Base-by-base conservation (phyloP, 2,797 vertebrate species). In the Sebastes itinus region DNA sequence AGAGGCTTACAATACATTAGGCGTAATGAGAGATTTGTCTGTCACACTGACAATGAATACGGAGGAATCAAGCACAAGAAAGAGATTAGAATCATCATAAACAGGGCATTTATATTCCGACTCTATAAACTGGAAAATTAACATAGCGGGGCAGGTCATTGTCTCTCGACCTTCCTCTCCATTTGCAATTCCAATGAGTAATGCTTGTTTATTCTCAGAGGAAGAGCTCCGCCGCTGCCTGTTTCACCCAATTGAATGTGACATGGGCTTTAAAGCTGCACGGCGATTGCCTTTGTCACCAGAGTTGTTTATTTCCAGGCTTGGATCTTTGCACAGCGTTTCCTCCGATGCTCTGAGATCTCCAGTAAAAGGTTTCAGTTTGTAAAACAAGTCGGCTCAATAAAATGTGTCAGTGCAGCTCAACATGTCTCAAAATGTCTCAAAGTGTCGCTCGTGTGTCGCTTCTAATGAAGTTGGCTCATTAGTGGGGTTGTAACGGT, bases 131-230 rank as follows among this genome's bases (percentile, higher is more conserved):
- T 82, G 72, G 80, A 64, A 91, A 90, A 95, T 95, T 92, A 95
- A 91, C 90, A 90, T 91, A 81, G 88, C 81, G 63, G 65, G 69
- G 88, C 79, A 89, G 92, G 93, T 95, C 94, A 91, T 86, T 81
- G 88, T 93, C 93, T 93, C 90, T 90, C 90, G 89, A 93, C 94
- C 94, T 95, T 94, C 89, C 20, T 78, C 78, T 78, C 55, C 23
- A 94, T 95, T 94, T 95, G 93, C 93, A 95, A 95, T 96, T 95
- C 94, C 87, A 90, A 95, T 95, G 92, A 92, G 90, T 64, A 74
- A 86, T 74, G 80, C 88, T 86, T 93, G 92, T 93, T 93, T 94
- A 88, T 90, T 89, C 81, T 86, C 81, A 20, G 85, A 70, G 85
- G 76, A 79, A 72, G 69, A 78, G 71, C 61, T 67, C 82, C 75